Base-by-base conservation (phyloP, 2,888 invertebrate species). In the Harpalus rufipes region DNA sequence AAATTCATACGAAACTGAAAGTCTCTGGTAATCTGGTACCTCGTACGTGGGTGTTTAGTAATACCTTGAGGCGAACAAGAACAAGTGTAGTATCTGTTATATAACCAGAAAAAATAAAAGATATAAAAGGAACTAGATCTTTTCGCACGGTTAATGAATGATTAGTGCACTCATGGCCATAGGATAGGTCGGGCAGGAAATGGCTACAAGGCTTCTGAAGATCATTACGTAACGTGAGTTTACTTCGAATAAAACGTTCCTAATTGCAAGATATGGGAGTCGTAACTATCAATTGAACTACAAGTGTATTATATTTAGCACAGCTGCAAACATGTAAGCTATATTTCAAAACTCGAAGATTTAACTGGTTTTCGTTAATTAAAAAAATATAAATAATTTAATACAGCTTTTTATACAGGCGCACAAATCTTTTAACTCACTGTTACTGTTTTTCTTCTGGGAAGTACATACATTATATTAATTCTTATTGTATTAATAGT, bases 101-200 rank as follows among this genome's bases (percentile, higher is more conserved):
- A 63, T 63, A 63, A 63, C 21, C 25, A 12, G 12, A 63, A 63
- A 8, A 21, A 63, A 25, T 61, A 61, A 61, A 61, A 18, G 18
- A 14, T 56, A 18, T 16, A 21, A 25, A 21, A 6, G 10, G 63
- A 63, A 63, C 12, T 63, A 21, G 63, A 63, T 63, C 25, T 63
- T 63, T 63, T 63, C 63, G 63, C 63, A 63, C 63, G 63, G 63
- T 18, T 32, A 21, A 21, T 63, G 10, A 25, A 25, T 63, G 63
- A 63, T 61, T 61, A 63, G 63, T 63, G 44, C 44, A 51, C 63
- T 63, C 63, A 63, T 18, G 63, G 63, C 12, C 63, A 21, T 12
- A 21, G 63, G 63, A 63, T 63, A 25, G 63, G 63, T 21, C 21
- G 7, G 63, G 63, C 63, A 63, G 63, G 63, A 63, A 63, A 25